Base-by-base conservation (phyloP, 2,113 vertebrate genomes). In the Actenoides lindsayi region DNA sequence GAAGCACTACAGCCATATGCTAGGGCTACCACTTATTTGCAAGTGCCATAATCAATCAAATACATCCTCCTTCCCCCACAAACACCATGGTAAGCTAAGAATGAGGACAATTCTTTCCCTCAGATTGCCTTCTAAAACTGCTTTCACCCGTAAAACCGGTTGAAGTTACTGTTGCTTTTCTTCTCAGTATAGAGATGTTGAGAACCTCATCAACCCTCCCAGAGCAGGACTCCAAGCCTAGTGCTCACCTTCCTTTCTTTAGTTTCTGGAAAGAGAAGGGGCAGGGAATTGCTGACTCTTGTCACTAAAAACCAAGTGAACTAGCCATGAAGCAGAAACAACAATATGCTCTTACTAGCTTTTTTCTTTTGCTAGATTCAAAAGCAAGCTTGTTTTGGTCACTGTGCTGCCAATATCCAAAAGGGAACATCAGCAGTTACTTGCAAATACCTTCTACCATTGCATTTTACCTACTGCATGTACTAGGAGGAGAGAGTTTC, bases 261-360 rank as follows among this genome's bases (percentile, higher is more conserved):
- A 60, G 5, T 12, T 76, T 60, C 37, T n/a, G 21, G 31, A 33
- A 63, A 75, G 37, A 46, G 5, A 84, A 83, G 5, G 11, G 35
- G 20, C 33, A 17, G 30, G 5, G 50, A 62, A 70, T 8, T 60
- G 33, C 51, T 39, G 76, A 53, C 41, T n/a, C 59, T n/a, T 51
- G 25, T 30, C 56, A 91, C 15, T 33, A 54, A 56, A 83, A 93
- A 53, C 33, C 33, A 73, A n/a, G 48, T 10, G 16, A 63, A n/a
- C n/a, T 30, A 51, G 60, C 46, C 87, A 77, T 16, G 30, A 48
- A 80, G 42, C 10, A 83, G 21, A 76, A 68, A 85, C 51, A 57
- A 41, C 20, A 77, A 11, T 5, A 19, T 0, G 0, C 23, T 68
- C 27, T 51, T 48, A 69, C 39, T 1, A 41, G 59, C 25, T 67